phyloP scores from a whole-genome alignment of 2,888 invertebrate genomes.

The Rotaria socialis region DNA sequence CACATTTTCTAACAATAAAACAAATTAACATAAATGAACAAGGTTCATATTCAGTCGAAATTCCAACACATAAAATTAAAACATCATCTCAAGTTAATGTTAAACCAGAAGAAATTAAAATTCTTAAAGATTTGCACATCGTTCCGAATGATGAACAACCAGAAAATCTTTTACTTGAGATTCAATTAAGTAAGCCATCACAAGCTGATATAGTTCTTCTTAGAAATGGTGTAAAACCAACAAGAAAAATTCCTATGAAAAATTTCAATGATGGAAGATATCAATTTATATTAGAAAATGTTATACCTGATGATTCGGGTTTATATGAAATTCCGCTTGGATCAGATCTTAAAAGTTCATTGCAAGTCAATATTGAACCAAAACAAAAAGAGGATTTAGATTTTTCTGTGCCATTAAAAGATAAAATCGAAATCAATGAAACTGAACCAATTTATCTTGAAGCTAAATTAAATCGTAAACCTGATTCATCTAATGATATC shows the following conservation, averaged over 20 bases:
- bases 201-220: not conserved
- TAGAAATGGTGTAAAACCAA: not conserved
- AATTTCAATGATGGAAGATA: not conserved
- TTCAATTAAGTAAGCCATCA: slow-evolving; percentile 44
- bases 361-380: not conserved
- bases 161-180: slow-evolving; percentile 42
- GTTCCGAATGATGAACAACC: not conserved
- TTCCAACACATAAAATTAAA: not conserved
- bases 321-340: not conserved
- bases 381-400: slow-evolving; percentile 11
- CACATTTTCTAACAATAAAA: slow-evolving; percentile 42
- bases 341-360: not conserved
- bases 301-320: not conserved
- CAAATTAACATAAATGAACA: slow-evolving; percentile 40
- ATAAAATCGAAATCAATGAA: not conserved
- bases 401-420: slow-evolving; percentile 19
- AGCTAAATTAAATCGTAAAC: not conserved
- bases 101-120: not conserved
- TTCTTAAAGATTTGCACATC: not conserved
- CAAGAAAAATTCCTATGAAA: not conserved
- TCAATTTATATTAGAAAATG: slow-evolving; percentile 7
- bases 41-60: slow-evolving; percentile 42
- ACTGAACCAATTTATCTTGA: slow-evolving; percentile 27
- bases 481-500: not conserved
- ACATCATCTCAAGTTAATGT: not conserved